phyloP scores from a whole-genome alignment of 2,888 invertebrate species.

The Sarcophaga variegata region DNA sequence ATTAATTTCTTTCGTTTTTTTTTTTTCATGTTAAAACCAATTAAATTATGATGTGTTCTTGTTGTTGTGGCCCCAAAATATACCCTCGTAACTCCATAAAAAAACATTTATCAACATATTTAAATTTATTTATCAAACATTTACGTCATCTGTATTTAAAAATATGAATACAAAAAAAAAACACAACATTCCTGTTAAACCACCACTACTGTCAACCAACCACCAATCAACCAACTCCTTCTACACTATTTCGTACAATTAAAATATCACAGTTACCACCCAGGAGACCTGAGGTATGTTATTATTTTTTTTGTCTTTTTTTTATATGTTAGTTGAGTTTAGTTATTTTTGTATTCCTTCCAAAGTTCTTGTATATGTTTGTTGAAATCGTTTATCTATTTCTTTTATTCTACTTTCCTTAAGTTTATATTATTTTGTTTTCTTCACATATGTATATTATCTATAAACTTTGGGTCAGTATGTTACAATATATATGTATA shows the following conservation, averaged over 20 bases:
- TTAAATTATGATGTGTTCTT: conserved; percentile 67
- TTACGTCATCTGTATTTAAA: conserved; percentile 46
- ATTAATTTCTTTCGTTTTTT: conserved; percentile 66
- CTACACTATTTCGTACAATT: conserved; percentile 41
- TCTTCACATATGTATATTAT: conserved; percentile 7
- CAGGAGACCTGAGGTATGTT: conserved; percentile 94
- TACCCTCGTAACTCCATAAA: conserved; percentile 54
- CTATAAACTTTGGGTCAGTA: not conserved
- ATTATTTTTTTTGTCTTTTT: conserved; percentile 71
- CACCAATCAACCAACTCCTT: conserved; percentile 41
- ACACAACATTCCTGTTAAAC: not conserved
- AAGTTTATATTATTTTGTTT: conserved; percentile 17
- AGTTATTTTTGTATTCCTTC: conserved; percentile 70
- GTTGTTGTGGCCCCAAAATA: conserved; percentile 55
- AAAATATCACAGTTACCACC: conserved; percentile 87
- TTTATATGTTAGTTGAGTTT: conserved; percentile 50
- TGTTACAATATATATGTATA: not conserved
- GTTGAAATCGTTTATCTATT: conserved; percentile 36
- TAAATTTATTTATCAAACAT: conserved; percentile 54
- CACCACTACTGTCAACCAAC: conserved; percentile 40
- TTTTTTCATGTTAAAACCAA: conserved; percentile 67
- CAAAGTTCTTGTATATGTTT: conserved; percentile 30
- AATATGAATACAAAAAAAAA: conserved; percentile 56
- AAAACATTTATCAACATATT: conserved; percentile 24
- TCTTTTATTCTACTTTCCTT: conserved; percentile 29